These are phyloP conservation scores for Xiphophorus birchmanni DNA, from an alignment of 2,797 vertebrate species.

Conservation along the genomic window DNA sequence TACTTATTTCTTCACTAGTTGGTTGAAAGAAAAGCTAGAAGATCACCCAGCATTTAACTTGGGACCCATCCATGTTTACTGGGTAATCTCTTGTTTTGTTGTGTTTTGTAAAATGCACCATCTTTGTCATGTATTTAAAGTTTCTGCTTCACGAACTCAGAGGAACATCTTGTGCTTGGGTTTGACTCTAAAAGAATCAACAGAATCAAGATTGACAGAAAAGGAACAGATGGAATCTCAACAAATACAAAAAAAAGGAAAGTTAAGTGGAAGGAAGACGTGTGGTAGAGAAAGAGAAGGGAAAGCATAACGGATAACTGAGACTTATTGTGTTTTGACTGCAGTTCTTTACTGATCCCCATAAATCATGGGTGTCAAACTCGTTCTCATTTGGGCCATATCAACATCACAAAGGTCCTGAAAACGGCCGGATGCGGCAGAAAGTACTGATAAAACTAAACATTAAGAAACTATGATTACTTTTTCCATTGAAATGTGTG, in stretches of 20 bases:
- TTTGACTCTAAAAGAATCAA: not conserved
- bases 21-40: not conserved
- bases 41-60: not conserved
- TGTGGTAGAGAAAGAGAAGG: not conserved
- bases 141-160: not conserved
- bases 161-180: constrained; percentile 34
- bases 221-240: not conserved
- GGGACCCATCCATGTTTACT: not conserved
- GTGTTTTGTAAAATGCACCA: not conserved
- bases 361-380: too few species aligned
- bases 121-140: not conserved
- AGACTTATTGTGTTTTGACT: not conserved
- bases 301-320: not conserved
- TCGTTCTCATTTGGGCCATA: too few species aligned
- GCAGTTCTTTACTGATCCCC: not conserved
- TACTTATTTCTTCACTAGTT: not conserved
- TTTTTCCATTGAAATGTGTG: not conserved
- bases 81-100: not conserved
- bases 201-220: constrained; percentile 1
- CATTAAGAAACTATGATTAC: not conserved
- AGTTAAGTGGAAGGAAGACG: not conserved
- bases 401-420: too few species aligned
- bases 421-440: too few species aligned
- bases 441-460: too few species aligned
- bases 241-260: not conserved